Evolutionary conservation across 2,888 invertebrate genomes (phyloP), one percentile per base, ranked within the genome.

Genomic region (Drosophila fungiperda): DNA sequence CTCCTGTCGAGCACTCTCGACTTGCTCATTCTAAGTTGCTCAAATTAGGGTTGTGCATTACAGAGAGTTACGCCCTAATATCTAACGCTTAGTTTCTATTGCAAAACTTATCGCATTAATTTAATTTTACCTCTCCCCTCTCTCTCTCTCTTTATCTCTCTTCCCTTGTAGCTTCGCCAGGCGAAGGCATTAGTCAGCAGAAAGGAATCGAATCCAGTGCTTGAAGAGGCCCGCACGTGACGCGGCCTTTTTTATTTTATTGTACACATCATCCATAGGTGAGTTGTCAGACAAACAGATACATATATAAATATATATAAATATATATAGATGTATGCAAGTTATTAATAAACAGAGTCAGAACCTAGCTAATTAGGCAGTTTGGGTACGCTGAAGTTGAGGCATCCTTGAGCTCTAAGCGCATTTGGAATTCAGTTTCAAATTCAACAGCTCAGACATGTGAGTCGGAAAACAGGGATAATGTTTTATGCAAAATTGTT

Each of bases 401-500:
- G 59, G 60, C 48, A 35, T 36, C 48, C n/a, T 29, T 63, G 42
- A 63, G 50, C 49, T 60, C 55, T 63, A 57, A 69, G 62, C 68
- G 42, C 66, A 81, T 83, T 79, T 67, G 23, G 58, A 73, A 84
- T 82, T 83, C 83, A 82, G 85, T 84, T 83, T 83, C 68, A 76
- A 70, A 76, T 67, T 74, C 66, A 62, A 53, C 78, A 71, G 68
- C 63, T 61, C 60, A 72, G 69, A 79, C 63, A 70, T 73, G 68
- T 70, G 64, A 38, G 52, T 40, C 42, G n/a, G 53, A 54, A 38
- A 42, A 12, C 33, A n/a, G 36, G n/a, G 29, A 73, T 73, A 89
- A 87, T 88, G 82, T 88, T 90, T 87, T 90, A 87, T 90, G 89
- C 81, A 86, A 86, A 87, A 89, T 87, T 90, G 80, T 82, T 87